Percentiles rank a stretch among this genome's conserved stretches.
Conservation (phyloP, 2,113 vertebrate species). For the Notothenia coriiceps region DNA sequence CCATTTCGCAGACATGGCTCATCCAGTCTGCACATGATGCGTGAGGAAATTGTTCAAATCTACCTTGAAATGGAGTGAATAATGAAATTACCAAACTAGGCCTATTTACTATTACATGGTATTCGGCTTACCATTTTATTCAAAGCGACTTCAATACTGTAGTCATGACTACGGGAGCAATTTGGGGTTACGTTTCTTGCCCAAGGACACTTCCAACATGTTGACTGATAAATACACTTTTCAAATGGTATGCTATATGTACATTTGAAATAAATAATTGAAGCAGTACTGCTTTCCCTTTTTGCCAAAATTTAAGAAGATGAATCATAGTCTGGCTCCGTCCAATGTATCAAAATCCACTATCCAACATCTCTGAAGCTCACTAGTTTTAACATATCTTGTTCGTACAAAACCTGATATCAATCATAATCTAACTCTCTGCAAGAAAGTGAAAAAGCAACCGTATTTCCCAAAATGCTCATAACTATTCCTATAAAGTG, state of each 20-base stretch:
- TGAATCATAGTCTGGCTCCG: no score
- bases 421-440: no score
- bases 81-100: conserved; percentile 19
- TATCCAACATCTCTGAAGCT: neutral
- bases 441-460: neutral
- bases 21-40: conserved; percentile 37
- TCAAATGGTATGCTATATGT: neutral
- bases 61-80: conserved; percentile 16
- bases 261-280: neutral
- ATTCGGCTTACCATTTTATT: no score
- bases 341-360: no score
- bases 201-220: no score
- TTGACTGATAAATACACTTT: neutral
- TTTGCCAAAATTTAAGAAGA: no score
- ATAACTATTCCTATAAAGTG: neutral
- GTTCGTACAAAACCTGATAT: neutral
- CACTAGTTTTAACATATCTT: neutral
- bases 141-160: no score
- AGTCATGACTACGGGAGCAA: no score
- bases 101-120: no score
- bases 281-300: neutral
- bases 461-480: neutral
- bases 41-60: conserved; percentile 28
- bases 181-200: no score
- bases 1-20: conserved; percentile 52